Conservation (phyloP, 2,888 invertebrate genomes). For the Lordiphosa fenestrarum region DNA sequence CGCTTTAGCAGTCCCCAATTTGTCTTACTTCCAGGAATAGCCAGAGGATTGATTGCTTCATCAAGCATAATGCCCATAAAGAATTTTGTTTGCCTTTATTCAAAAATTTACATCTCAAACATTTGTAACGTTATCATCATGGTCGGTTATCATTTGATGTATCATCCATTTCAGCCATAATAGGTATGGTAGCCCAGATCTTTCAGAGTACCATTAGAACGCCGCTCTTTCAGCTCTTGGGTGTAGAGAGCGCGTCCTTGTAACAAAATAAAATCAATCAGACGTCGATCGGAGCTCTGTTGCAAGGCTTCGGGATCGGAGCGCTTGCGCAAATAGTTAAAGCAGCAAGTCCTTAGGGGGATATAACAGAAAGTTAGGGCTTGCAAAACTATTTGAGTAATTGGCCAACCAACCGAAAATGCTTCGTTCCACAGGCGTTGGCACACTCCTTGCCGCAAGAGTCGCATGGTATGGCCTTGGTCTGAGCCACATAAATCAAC, state of each 20-base stretch:
- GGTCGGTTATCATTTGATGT: neutral
- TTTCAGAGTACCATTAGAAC: constrained; percentile 53
- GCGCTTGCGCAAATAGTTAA: constrained; percentile 85
- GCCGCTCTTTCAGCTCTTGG: constrained; percentile 59
- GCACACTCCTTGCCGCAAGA: constrained; percentile 85
- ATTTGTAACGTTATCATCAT: constrained; percentile 27
- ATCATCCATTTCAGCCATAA: constrained; percentile 46
- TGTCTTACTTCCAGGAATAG: neutral
- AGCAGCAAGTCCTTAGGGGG: constrained; percentile 83
- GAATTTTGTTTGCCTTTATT: constrained; percentile 49
- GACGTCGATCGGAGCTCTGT: constrained; percentile 71
- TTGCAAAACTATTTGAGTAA: neutral
- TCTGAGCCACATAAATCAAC: constrained; percentile 53
- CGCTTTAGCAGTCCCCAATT: too few relatives aligned
- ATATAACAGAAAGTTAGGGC: neutral
- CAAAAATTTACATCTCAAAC: constrained; percentile 66
- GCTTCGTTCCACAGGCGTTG: constrained; percentile 84
- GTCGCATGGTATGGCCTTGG: constrained; percentile 82
- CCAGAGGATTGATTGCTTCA: constrained; percentile 40
- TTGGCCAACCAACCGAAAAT: constrained; percentile 80
- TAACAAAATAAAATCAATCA: constrained; percentile 77
- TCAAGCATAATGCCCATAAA: constrained; percentile 58
- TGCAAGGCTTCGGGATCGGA: constrained; percentile 75
- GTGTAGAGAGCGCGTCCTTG: constrained; percentile 76
- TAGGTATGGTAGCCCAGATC: constrained; percentile 63